These are phyloP conservation scores for Leptinotarsa tumamoca DNA, from an alignment of 2,888 invertebrate genomes.

Conservation along the genomic window DNA sequence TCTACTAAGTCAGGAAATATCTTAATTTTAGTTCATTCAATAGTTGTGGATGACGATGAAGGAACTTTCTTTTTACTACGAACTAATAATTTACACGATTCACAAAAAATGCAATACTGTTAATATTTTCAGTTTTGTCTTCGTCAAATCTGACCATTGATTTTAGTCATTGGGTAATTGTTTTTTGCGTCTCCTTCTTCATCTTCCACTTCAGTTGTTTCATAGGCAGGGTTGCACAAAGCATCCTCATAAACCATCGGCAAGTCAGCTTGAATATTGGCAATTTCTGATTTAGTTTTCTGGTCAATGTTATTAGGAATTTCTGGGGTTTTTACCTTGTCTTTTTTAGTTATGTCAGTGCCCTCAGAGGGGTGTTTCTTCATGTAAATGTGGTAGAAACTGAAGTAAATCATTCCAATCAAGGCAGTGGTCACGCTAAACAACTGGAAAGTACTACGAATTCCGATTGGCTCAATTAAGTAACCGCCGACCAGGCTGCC, in stretches of 20 bases:
- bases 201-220: constrained; percentile 58
- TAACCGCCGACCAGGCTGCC: constrained; percentile 83
- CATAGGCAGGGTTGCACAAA: constrained; percentile 60
- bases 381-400: constrained; percentile 77
- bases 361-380: constrained; percentile 70
- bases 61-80: not conserved
- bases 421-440: constrained; percentile 74
- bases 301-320: constrained; percentile 51
- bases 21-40: constrained; percentile 7
- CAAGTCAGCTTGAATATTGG: constrained; percentile 49
- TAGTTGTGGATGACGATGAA: constrained; percentile 12
- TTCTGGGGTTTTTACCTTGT: constrained; percentile 57
- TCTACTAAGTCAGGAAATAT: not conserved
- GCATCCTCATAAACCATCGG: constrained; percentile 59
- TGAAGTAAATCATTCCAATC: constrained; percentile 76
- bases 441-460: constrained; percentile 78
- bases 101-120: constrained; percentile 16
- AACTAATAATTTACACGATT: constrained; percentile 18
- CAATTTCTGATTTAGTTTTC: constrained; percentile 47
- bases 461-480: constrained; percentile 79
- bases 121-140: not conserved
- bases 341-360: constrained; percentile 73
- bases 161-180: constrained; percentile 25
- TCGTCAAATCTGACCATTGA: constrained; percentile 33
- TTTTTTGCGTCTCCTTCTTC: constrained; percentile 32